Conservation (phyloP, 2,888 invertebrate genomes). For the Rhorus exstirpatorius region DNA sequence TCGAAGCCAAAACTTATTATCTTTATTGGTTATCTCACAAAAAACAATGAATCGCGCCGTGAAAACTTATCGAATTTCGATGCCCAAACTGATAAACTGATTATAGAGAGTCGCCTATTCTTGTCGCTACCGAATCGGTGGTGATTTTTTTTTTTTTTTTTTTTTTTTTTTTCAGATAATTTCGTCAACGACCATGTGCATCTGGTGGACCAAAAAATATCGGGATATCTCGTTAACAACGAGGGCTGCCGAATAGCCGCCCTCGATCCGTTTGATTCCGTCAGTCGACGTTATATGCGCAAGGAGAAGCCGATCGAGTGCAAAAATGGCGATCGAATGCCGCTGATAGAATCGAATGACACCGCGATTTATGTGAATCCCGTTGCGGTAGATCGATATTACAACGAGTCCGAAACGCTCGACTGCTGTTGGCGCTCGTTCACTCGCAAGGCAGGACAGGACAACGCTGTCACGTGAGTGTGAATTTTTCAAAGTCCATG, state of each 20-base stretch:
- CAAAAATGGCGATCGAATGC: constrained; percentile 87
- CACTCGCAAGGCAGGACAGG: constrained; percentile 87
- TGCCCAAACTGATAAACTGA: no score
- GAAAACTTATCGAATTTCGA: no score
- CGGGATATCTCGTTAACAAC: constrained; percentile 88
- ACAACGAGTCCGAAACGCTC: constrained; percentile 86
- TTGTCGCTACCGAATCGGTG: no score
- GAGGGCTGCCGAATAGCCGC: constrained; percentile 90
- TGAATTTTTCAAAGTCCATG: neutral
- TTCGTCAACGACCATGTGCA: constrained; percentile 54
- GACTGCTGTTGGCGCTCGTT: constrained; percentile 89
- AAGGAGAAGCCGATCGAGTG: constrained; percentile 87
- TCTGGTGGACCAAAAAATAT: constrained; percentile 62
- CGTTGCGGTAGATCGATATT: constrained; percentile 86
- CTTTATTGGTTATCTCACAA: no score
- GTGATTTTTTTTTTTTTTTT: neutral
- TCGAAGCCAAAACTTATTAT: no score
- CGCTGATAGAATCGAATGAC: constrained; percentile 88
- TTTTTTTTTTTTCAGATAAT: constrained; percentile 28
- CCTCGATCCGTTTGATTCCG: constrained; percentile 88
- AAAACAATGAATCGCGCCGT: no score
- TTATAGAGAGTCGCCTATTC: no score
- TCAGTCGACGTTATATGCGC: constrained; percentile 87
- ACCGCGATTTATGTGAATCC: constrained; percentile 88
- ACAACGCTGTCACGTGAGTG: constrained; percentile 86